A percentile compares a stretch with the other conserved stretches of the same genome.
Conservation (phyloP, 2,888 invertebrate species). For the Patella depressa region DNA sequence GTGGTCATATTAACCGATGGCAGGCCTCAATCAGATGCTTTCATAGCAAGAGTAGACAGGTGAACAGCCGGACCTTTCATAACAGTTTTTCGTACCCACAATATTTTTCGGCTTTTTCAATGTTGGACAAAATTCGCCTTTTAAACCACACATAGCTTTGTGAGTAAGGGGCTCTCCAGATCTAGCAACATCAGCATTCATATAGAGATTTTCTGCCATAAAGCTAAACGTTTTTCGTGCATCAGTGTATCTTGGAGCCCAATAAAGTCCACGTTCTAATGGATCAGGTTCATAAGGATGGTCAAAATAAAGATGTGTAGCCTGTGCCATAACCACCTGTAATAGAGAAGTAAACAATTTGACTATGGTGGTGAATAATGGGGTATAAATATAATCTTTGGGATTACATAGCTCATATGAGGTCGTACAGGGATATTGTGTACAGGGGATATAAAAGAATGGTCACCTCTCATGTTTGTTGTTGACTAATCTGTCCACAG, state of each 20-base stretch:
- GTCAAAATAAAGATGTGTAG: slow-evolving; percentile 62
- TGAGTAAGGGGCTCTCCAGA: slow-evolving; percentile 51
- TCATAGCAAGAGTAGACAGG: no score
- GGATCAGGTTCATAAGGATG: slow-evolving; percentile 66
- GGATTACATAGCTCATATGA: no score
- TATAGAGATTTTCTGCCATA: slow-evolving; percentile 55
- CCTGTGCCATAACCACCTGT: slow-evolving; percentile 63
- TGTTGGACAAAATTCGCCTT: slow-evolving; percentile 43
- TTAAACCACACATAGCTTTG: slow-evolving; percentile 45
- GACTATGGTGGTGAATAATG: not conserved
- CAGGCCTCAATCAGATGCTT: no score
- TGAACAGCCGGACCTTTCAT: no score
- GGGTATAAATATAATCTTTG: no score
- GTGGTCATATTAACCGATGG: no score
- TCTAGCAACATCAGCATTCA: slow-evolving; percentile 47
- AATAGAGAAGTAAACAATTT: not conserved
- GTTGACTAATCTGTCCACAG: no score
- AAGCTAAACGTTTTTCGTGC: slow-evolving; percentile 58
- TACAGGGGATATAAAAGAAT: no score
- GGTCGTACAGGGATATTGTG: not conserved
- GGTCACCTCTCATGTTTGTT: no score
- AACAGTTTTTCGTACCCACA: slow-evolving; percentile 47
- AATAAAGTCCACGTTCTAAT: slow-evolving; percentile 64
- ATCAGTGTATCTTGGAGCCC: slow-evolving; percentile 65
- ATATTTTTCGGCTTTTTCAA: slow-evolving; percentile 59